Percentiles rank a stretch among this genome's conserved stretches.
These are phyloP conservation scores for Campoplex capitator DNA, from an alignment of 2,888 invertebrate species.

Conservation along the genomic window DNA sequence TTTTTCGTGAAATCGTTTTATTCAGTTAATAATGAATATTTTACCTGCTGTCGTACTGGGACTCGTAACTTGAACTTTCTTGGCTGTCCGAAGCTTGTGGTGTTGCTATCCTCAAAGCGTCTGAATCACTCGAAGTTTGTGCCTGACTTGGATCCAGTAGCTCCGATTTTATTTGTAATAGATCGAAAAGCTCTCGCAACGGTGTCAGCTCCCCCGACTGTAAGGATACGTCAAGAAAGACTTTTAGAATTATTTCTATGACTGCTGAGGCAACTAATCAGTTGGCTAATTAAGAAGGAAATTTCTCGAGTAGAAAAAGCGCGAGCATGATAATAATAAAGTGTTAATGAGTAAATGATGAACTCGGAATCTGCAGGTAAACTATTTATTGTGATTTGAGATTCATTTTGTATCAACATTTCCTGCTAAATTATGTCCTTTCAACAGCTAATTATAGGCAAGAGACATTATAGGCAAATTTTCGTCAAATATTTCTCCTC, in stretches of 20 bases:
- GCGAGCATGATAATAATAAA: neutral
- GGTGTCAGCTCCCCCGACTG: conserved; percentile 93
- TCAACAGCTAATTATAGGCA: neutral
- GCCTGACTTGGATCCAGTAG: conserved; percentile 83
- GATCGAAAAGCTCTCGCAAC: conserved; percentile 92
- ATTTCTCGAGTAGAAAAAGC: neutral
- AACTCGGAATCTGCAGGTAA: neutral
- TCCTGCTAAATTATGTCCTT: neutral
- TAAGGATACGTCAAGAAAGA: conserved; percentile 72
- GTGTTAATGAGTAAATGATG: neutral
- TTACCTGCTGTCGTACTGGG: conserved; percentile 83
- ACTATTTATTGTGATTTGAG: too few relatives aligned
- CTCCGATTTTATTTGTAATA: conserved; percentile 94
- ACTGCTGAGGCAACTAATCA: neutral
- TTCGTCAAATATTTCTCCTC: neutral
- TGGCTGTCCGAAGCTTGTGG: conserved; percentile 83
- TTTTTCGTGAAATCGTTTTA: neutral
- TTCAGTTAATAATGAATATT: neutral
- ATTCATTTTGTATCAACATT: neutral
- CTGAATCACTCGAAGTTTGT: conserved; percentile 81
- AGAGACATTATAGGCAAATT: neutral
- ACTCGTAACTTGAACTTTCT: conserved; percentile 84
- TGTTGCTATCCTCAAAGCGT: conserved; percentile 82
- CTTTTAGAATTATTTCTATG: neutral
- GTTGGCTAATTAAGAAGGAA: neutral